Conservation (phyloP, 2,888 invertebrate genomes). For the Nemapogon koenigi region DNA sequence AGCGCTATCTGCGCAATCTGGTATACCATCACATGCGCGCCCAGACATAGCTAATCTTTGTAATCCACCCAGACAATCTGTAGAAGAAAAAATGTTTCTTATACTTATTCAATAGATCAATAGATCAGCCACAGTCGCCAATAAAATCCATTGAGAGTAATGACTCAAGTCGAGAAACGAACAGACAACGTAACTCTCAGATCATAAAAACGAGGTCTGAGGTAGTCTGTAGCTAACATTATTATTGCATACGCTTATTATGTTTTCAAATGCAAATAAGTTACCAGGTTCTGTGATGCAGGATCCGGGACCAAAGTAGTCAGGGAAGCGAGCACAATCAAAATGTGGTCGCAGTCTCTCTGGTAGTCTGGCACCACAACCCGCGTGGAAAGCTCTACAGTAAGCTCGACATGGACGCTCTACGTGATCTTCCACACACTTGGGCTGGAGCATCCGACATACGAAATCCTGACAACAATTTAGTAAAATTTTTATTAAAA, state of each 20-base stretch:
- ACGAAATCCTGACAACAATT: conserved; percentile 71
- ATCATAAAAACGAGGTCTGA: too few species aligned
- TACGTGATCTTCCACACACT: conserved; percentile 69
- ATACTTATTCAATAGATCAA: too few species aligned
- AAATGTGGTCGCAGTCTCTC: conserved; percentile 73
- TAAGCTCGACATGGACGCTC: conserved; percentile 82
- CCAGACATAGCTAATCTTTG: conserved; percentile 77
- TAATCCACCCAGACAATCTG: conserved; percentile 78
- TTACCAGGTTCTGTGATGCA: conserved; percentile 81
- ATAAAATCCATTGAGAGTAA: too few species aligned
- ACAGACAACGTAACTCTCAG: too few species aligned
- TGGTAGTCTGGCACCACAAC: conserved; percentile 79
- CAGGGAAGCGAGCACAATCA: conserved; percentile 81
- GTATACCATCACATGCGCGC: conserved; percentile 83
- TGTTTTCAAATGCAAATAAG: too few species aligned
- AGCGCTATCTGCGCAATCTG: conserved; percentile 83
- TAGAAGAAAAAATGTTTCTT: too few species aligned
- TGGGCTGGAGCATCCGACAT: conserved; percentile 85
- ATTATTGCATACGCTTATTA: too few species aligned
- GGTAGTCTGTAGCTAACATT: too few species aligned
- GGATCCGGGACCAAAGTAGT: conserved; percentile 75
- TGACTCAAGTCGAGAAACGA: too few species aligned
- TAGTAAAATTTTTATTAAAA: too few species aligned
- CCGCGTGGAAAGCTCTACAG: conserved; percentile 83
- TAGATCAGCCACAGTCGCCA: too few species aligned